These are phyloP conservation scores for Mareca strepera DNA, from an alignment of 2,797 vertebrate genomes.

Conservation along the genomic window DNA sequence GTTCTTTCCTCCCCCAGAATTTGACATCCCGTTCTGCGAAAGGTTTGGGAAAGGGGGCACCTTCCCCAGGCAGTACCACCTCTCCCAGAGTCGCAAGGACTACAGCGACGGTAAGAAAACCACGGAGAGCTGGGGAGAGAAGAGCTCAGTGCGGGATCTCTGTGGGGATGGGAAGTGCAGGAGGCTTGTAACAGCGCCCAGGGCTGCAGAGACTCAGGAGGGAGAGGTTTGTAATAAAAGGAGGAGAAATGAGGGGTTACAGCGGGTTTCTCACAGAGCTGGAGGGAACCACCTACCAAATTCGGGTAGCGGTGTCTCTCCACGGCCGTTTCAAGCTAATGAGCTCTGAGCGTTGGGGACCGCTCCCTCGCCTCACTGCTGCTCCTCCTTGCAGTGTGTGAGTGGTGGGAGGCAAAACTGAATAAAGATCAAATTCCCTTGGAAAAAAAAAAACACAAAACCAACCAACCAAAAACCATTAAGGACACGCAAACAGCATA, in stretches of 20 bases:
- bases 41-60: slow-evolving; percentile 91
- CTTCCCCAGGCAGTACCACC: slow-evolving; percentile 90
- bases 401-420: background rate
- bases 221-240: background rate
- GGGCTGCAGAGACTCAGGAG: background rate
- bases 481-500: background rate
- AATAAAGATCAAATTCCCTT: background rate
- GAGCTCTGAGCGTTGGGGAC: background rate
- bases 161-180: background rate
- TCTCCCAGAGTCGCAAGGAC: slow-evolving; percentile 90
- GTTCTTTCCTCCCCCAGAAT: slow-evolving; percentile 61
- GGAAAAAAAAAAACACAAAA: background rate
- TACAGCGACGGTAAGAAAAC: slow-evolving; percentile 87
- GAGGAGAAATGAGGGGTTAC: background rate
- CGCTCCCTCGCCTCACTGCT: background rate
- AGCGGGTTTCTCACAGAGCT: background rate
- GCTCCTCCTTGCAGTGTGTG: background rate
- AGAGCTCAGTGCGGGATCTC: fast-evolving
- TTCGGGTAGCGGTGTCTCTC: background rate
- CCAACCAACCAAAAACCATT: background rate
- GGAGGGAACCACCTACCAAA: background rate
- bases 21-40: slow-evolving; percentile 70
- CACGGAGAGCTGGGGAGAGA: fast-evolving
- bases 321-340: background rate
- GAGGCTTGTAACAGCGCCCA: background rate